phyloP scores from a whole-genome alignment of 2,797 vertebrate species.

The Crocodylus rhombifer region DNA sequence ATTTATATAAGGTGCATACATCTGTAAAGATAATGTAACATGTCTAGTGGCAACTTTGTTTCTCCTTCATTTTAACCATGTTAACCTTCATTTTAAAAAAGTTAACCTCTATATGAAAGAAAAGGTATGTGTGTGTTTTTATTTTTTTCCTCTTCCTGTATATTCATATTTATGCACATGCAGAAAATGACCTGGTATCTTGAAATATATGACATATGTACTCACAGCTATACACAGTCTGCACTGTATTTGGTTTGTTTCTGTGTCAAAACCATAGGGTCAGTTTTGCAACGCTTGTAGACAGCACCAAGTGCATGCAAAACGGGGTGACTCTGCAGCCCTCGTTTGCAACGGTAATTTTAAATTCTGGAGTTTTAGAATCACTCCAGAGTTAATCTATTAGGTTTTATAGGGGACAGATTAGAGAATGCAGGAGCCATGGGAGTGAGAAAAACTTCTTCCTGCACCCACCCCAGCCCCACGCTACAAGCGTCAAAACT shows the following conservation, averaged over 20 bases:
- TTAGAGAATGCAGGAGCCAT: fast-evolving
- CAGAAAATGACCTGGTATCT: neutral
- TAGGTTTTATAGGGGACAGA: fast-evolving
- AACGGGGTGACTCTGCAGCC: neutral
- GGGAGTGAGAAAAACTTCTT: fast-evolving
- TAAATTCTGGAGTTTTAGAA: fast-evolving
- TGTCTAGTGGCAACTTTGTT: neutral
- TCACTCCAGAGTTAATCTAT: neutral
- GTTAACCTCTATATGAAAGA: neutral
- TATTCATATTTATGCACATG: neutral
- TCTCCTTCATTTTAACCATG: neutral
- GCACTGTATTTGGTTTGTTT: neutral
- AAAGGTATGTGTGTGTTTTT: neutral
- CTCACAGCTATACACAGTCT: neutral
- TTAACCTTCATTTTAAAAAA: neutral
- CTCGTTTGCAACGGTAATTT: neutral
- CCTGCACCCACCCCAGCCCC: fast-evolving
- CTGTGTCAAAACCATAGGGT: neutral
- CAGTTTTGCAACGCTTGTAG: too few relatives aligned
- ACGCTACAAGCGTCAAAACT: neutral
- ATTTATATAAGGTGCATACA: neutral
- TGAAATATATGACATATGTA: neutral
- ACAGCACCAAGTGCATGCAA: neutral
- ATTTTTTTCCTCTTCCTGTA: neutral
- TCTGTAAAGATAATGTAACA: neutral